Base-by-base conservation (phyloP, 2,113 vertebrate species). In the Pteropus alecto region DNA sequence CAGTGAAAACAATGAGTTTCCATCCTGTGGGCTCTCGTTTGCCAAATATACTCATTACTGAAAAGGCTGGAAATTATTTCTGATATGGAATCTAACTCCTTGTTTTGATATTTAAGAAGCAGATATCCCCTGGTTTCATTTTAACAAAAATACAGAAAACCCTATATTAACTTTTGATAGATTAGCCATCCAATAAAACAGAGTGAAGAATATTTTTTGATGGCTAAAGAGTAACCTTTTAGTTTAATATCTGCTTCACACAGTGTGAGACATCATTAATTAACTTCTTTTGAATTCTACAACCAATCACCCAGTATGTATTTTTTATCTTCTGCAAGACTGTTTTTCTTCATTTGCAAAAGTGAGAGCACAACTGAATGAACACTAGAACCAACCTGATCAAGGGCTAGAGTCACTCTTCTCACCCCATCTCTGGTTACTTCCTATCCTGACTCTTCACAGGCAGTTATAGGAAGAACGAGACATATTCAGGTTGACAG, bases 241-340 rank as follows among this genome's bases (percentile, higher is more conserved):
- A 22, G 22, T 89, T 94, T 95, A 94, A 43, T 92, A 95, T 82
- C 88, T 94, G 48, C 61, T 95, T 78, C 61, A 46, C 48, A 54
- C 84, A 81, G 92, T 51, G 85, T 63, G 91, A 83, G 91, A 79
- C 58, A 65, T 65, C 54, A 91, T 83, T 97, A 88, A 97, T 95
- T 92, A 94, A 33, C 74, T 95, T 38, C 43, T 93, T 63, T 43
- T 88, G 77, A 94, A 74, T 60, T 54, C 46, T 54, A 74, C 61
- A 85, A 28, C 41, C 41, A 88, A 26, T 81, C 12, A 13, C 71
- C 8, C 54, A 63, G 76, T 11, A 38, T 33, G 71, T 28, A 16
- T 38, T 87, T 76, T 58, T 26, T 87, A 19, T 85, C 33, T 46
- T 51, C 65, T 73, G 54, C 46, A 92, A 61, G 84, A 61, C 54